A percentile compares a stretch with the other conserved stretches of the same genome.
phyloP scores from a whole-genome alignment of 1,140 invertebrate genomes.

The Lordiphosa collinella region DNA sequence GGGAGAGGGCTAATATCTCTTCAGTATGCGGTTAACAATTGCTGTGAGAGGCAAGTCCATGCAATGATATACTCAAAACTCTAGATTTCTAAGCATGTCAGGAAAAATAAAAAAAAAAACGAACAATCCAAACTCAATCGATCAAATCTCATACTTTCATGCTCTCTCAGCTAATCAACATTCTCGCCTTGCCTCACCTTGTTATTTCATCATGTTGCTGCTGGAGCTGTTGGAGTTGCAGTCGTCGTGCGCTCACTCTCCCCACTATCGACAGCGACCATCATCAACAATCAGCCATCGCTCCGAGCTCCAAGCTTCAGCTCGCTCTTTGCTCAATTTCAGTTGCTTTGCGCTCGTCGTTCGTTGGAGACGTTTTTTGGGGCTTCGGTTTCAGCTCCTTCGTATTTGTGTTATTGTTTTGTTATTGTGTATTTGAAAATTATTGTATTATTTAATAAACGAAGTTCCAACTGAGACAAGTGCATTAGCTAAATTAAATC shows the following conservation, averaged over 20 bases:
- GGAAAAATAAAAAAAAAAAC: too few species aligned
- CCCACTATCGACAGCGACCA: constrained; percentile 27
- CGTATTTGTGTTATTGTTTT: constrained; percentile 11
- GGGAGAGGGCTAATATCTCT: too few species aligned
- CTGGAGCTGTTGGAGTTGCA: background rate
- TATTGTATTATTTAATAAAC: background rate
- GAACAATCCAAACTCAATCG: too few species aligned
- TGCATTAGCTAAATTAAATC: constrained; percentile 22
- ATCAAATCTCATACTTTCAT: too few species aligned
- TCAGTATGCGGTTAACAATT: too few species aligned
- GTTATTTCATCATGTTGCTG: too few species aligned
- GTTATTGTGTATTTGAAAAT: background rate
- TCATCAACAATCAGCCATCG: constrained; percentile 10
- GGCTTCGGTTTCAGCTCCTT: constrained; percentile 1
- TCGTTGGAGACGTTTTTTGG: constrained; percentile 32
- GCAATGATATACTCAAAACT: too few species aligned
- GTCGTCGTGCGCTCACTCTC: constrained; percentile 6
- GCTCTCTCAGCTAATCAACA: too few species aligned
- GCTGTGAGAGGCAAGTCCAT: too few species aligned
- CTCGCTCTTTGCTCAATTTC: constrained; percentile 1
- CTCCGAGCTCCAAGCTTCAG: constrained; percentile 2
- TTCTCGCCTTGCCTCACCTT: too few species aligned
- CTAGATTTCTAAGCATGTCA: too few species aligned
- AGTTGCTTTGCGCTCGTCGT: constrained; percentile 61
- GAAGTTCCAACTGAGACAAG: constrained; percentile 3